A percentile compares a stretch with the other conserved stretches of the same genome.
These are phyloP conservation scores for Channa argus DNA, from an alignment of 2,113 vertebrate genomes.

Conservation along the genomic window DNA sequence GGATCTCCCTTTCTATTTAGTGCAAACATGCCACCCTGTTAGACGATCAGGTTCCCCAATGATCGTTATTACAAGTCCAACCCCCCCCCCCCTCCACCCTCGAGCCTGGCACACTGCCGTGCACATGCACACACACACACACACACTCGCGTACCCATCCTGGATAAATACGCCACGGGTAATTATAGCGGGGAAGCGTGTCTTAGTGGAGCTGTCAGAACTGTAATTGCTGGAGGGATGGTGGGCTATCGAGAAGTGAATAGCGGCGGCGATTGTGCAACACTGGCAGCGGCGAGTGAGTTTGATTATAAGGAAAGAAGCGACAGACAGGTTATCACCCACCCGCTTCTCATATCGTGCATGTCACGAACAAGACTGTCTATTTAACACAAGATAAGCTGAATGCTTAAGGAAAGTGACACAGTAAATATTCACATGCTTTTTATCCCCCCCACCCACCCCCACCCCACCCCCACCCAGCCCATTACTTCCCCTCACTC, in stretches of 20 bases:
- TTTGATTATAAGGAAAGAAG: constrained; percentile 81
- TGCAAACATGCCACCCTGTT: constrained; percentile 74
- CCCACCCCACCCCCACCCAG: background rate
- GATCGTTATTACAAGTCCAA: constrained; percentile 77
- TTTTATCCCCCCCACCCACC: background rate
- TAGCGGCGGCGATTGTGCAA: constrained; percentile 69
- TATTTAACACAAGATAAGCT: constrained; percentile 73
- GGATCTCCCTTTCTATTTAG: constrained; percentile 70
- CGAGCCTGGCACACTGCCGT: too few species aligned
- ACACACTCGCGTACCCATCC: constrained; percentile 65
- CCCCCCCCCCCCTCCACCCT: constrained; percentile 36
- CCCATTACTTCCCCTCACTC: constrained; percentile 2
- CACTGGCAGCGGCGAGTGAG: constrained; percentile 66
- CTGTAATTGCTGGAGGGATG: constrained; percentile 83
- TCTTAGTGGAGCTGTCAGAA: constrained; percentile 83
- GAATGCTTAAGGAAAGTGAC: constrained; percentile 52
- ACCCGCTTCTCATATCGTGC: constrained; percentile 60
- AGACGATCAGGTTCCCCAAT: constrained; percentile 69
- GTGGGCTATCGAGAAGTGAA: constrained; percentile 81
- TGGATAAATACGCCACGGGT: constrained; percentile 80
- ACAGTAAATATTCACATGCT: constrained; percentile 47
- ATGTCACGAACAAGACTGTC: constrained; percentile 73
- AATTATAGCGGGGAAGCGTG: constrained; percentile 81
- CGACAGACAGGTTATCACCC: constrained; percentile 76
- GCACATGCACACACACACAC: constrained; percentile 50